Percentiles rank a stretch among this genome's conserved stretches.
Conservation (phyloP, 2,888 invertebrate genomes). For the Caprella mutica region DNA sequence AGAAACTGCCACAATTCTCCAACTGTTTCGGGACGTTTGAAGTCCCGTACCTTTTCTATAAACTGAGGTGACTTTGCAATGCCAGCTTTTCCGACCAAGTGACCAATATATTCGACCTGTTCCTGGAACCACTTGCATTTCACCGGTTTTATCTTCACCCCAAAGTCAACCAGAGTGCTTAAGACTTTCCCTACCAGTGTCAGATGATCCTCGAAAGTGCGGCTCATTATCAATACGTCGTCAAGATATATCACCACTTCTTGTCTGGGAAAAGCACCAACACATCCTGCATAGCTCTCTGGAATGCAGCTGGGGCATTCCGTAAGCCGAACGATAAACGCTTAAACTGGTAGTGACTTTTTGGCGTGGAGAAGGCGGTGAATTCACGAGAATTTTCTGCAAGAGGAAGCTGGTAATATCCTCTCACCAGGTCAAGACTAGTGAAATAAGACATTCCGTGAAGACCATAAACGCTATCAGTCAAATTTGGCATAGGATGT, state of each 20-base stretch:
- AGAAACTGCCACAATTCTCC: not conserved
- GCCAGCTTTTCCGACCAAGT: not conserved
- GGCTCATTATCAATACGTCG: not conserved
- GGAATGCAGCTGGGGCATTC: conserved; percentile 1
- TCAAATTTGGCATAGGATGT: not conserved
- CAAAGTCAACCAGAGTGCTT: not conserved
- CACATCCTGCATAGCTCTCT: not conserved
- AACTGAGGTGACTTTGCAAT: not conserved
- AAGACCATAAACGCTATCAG: conserved; percentile 7
- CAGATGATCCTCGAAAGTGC: not conserved
- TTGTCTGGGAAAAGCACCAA: not conserved
- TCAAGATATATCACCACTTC: not conserved
- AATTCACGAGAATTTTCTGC: not conserved
- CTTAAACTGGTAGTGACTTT: not conserved
- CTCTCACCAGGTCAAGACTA: not conserved
- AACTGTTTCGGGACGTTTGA: not conserved
- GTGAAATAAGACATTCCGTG: conserved; percentile 5
- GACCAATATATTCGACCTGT: not conserved
- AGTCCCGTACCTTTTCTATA: not conserved
- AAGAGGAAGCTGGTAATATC: not conserved
- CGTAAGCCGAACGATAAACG: not conserved
- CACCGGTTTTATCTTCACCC: not conserved
- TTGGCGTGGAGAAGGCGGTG: not conserved
- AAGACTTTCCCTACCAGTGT: not conserved
- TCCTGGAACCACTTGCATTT: not conserved